A percentile compares a stretch with the other conserved stretches of the same genome.
Conservation (phyloP, 2,797 vertebrate species). For the Malacoraja senta region DNA sequence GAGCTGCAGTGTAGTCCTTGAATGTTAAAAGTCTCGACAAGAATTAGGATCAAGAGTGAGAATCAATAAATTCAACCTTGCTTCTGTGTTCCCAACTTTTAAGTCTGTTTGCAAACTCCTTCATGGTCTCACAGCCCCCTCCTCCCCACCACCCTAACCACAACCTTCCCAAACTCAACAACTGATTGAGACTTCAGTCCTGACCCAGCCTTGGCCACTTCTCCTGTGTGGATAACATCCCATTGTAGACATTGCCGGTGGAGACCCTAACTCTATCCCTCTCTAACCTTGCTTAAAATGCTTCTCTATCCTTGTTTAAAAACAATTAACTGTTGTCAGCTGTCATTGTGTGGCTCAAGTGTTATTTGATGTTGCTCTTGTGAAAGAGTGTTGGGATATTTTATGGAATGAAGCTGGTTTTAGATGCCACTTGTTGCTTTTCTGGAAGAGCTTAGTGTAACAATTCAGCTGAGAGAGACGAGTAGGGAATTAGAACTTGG, state of each 20-base stretch:
- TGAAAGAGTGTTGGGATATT: not conserved
- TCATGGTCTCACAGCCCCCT: not conserved
- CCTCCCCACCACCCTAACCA: not conserved
- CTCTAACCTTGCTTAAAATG: not conserved
- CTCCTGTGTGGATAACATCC: not conserved
- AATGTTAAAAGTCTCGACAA: not conserved
- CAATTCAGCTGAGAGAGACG: too few relatives aligned
- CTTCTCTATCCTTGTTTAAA: not conserved
- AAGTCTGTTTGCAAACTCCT: not conserved
- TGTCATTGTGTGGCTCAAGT: not conserved
- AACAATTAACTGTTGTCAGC: not conserved
- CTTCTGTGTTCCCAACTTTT: not conserved
- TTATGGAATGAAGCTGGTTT: not conserved
- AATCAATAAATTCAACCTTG: not conserved
- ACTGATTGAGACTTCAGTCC: constrained; percentile 41
- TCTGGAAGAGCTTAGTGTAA: not conserved
- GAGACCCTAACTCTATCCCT: not conserved
- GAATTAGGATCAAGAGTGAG: not conserved
- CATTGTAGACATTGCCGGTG: not conserved
- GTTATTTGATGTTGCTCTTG: not conserved
- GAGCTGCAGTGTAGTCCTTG: too few relatives aligned
- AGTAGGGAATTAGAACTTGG: not conserved
- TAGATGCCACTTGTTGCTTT: not conserved
- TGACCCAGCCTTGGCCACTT: not conserved
- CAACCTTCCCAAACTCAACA: constrained; percentile 41